Conservation (phyloP, 2,797 vertebrate genomes). For the Okamejei kenojei region DNA sequence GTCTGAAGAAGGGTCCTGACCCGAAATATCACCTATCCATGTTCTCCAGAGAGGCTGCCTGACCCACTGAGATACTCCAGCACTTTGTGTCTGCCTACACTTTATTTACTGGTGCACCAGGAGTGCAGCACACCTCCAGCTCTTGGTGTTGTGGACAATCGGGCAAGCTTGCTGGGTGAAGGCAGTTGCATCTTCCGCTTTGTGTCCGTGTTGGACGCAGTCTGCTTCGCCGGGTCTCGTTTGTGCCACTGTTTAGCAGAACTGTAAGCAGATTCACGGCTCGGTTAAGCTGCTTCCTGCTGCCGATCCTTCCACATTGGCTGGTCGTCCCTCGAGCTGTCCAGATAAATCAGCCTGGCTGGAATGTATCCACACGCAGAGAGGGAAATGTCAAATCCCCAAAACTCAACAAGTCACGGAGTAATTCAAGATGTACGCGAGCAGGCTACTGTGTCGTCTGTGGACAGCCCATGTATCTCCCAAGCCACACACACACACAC, state of each 20-base stretch:
- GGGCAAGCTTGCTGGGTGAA: too few species aligned
- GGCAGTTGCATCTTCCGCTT: neutral
- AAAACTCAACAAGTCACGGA: neutral
- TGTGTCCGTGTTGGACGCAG: neutral
- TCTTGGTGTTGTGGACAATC: too few species aligned
- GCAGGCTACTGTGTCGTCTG: neutral
- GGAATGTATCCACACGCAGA: neutral
- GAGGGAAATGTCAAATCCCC: neutral
- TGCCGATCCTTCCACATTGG: neutral
- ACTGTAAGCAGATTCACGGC: too few species aligned
- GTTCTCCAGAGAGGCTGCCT: too few species aligned
- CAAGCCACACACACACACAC: neutral
- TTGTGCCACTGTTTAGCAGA: neutral
- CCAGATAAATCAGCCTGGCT: neutral
- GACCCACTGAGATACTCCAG: too few species aligned
- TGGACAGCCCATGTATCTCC: too few species aligned
- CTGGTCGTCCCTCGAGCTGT: neutral
- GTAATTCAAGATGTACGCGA: constrained; percentile 1
- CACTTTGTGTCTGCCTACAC: too few species aligned
- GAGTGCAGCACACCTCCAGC: too few species aligned
- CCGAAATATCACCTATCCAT: too few species aligned
- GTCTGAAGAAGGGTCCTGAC: too few species aligned
- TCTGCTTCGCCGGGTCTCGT: neutral
- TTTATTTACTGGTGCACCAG: too few species aligned
- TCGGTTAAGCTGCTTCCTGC: neutral